Evolutionary conservation across 2,888 invertebrate species (phyloP), one percentile per base, ranked within the genome.

Genomic region (Alviniconcha strummeri): DNA sequence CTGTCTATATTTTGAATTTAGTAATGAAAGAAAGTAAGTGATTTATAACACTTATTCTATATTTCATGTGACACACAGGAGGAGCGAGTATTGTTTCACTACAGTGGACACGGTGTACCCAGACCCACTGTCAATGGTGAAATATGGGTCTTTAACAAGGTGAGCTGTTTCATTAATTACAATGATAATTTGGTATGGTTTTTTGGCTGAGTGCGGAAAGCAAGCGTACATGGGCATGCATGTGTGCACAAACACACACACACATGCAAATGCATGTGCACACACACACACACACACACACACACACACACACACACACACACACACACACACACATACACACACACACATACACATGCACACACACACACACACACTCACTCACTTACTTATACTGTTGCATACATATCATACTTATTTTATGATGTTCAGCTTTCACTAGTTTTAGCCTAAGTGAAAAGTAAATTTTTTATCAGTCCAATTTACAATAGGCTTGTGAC

Each of bases 21-120:
- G 36, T 36, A 36, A 36, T 3, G 36, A 36, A 36, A 36, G 36
- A 36, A 36, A 36, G 36, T 36, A 36, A 36, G 36, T 36, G 36
- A 36, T 36, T 36, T 36, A 36, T 36, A 36, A 36, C 1, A 36
- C 36, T 36, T 36, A 36, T 3, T 36, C 0, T 36, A 36, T 36
- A 36, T 36, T 36, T 36, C 36, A 36, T 36, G 36, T 36, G 36
- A 36, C 36, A 36, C 36, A 36, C 82, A 94, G 94, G 99, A 99
- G 91, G 99, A 99, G 93, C 95, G 99, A 87, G 98, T 99, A 69
- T 95, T 99, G 82, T 99, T 99, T 94, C 99, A 99, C 94, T 99
- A 99, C 94, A 99, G 99, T 94, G 99, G 99, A 0, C 99, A 99
- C 93, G 99, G 99, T 19, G 99, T 99, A 85, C 99, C 99, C 74